Evolutionary conservation across 2,113 vertebrate genomes (phyloP).

Genomic region (mouse (Mus musculus)): GRCm39 chr8:65895001-65895500

Average conservation of each 20-base stretch:
- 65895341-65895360: not conserved
- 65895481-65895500: not conserved
- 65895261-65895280: rapidly evolving
- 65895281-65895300: not conserved
- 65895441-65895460: not conserved
- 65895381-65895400: not conserved
- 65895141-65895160: not conserved
- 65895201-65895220: not conserved
- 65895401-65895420: not conserved
- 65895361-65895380: not conserved
- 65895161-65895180: not conserved
- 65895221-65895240: not conserved
- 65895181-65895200: not conserved
- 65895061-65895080: not conserved
- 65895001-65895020: not conserved
- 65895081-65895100: not conserved
- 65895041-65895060: not conserved
- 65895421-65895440: not conserved
- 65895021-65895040: not conserved
- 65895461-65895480: not conserved
- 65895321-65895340: not conserved
- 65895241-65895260: not conserved
- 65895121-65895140: not conserved
- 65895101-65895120: not conserved
- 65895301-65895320: not conserved